These are phyloP conservation scores for Stichodactyla mertensii DNA, from an alignment of 64 coral and sea anemone species.

Conservation along the genomic window DNA sequence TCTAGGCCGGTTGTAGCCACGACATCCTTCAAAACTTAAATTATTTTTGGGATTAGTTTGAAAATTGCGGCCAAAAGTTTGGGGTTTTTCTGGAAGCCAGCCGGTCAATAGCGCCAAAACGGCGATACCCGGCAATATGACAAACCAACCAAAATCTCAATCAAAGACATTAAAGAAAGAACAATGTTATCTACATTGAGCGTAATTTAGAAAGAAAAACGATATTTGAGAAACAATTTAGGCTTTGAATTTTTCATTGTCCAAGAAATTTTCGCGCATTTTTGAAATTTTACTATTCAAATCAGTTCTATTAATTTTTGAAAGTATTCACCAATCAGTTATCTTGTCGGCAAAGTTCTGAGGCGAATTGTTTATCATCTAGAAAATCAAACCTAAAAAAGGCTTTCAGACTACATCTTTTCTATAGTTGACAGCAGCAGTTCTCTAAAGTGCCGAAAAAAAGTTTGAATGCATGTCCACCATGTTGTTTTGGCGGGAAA, in stretches of 20 bases:
- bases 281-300: neutral
- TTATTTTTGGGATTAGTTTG: neutral
- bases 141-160: neutral
- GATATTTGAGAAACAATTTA: neutral
- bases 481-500: conserved; percentile 26
- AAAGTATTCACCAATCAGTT: conserved; percentile 17
- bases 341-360: conserved; percentile 15
- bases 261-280: neutral
- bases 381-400: neutral
- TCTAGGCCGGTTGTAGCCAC: neutral
- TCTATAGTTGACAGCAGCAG: neutral
- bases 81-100: neutral
- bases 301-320: neutral
- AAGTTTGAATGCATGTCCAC: neutral
- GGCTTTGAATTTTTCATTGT: neutral
- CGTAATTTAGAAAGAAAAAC: neutral
- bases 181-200: neutral
- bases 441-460: neutral
- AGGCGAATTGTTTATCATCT: neutral
- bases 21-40: neutral
- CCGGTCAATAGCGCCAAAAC: neutral
- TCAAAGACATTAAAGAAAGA: neutral
- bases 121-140: neutral
- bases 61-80: neutral
- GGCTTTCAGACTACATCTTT: neutral